Percentiles rank a stretch among this genome's conserved stretches.
Conservation (phyloP, 2,888 invertebrate species). For the Meta bourneti region DNA sequence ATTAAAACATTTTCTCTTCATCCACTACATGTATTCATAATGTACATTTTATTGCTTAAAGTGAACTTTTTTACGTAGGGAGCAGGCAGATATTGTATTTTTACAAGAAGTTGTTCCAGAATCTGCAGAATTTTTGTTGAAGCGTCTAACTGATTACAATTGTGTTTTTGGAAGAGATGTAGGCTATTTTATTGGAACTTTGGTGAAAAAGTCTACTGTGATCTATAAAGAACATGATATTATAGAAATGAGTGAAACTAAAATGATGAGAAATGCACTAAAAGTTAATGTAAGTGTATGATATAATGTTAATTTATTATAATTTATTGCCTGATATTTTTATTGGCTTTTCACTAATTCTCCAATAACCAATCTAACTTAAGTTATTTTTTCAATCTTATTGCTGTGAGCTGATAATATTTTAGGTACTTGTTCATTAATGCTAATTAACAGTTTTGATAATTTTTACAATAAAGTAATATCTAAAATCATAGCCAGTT, state of each 20-base stretch:
- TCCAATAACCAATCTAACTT: too few relatives aligned
- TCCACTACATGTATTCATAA: neutral
- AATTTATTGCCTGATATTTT: too few relatives aligned
- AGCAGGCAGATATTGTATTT: slow-evolving; percentile 83
- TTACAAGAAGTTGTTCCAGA: slow-evolving; percentile 84
- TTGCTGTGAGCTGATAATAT: too few relatives aligned
- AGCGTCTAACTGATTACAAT: slow-evolving; percentile 81
- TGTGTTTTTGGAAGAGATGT: slow-evolving; percentile 80
- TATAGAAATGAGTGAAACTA: slow-evolving; percentile 81
- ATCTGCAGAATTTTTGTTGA: slow-evolving; percentile 81
- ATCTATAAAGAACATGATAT: slow-evolving; percentile 81
- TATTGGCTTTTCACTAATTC: too few relatives aligned
- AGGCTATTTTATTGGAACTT: slow-evolving; percentile 82
- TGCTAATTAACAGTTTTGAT: too few relatives aligned
- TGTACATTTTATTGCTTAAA: too few relatives aligned
- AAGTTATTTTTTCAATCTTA: too few relatives aligned
- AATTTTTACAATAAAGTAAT: too few relatives aligned
- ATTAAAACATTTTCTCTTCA: neutral
- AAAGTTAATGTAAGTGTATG: slow-evolving; percentile 81
- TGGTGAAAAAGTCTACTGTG: slow-evolving; percentile 81
- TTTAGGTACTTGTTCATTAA: too few relatives aligned
- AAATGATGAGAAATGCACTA: slow-evolving; percentile 83
- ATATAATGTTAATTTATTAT: neutral
- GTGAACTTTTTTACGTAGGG: slow-evolving; percentile 80
- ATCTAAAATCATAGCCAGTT: too few relatives aligned